A percentile compares a stretch with the other conserved stretches of the same genome.
Conservation (phyloP, 2,888 invertebrate species). For the Drosophila silvestris region DNA sequence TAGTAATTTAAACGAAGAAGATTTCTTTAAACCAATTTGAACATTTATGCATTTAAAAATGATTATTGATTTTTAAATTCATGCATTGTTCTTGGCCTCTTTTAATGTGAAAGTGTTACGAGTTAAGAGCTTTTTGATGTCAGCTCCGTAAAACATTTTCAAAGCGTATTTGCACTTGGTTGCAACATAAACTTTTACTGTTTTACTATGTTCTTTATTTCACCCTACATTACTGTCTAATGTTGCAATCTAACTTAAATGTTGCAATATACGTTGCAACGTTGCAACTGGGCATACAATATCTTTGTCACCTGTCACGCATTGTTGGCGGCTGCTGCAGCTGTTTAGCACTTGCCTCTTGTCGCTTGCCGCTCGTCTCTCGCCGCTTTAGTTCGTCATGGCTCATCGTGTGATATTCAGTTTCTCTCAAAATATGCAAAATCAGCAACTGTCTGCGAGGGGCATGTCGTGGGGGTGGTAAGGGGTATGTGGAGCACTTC, state of each 20-base stretch:
- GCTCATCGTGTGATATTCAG: conserved; percentile 69
- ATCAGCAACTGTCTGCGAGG: conserved; percentile 29
- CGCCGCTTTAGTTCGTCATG: conserved; percentile 49
- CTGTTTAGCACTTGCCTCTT: conserved; percentile 46
- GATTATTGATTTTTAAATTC: not conserved
- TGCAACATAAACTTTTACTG: not conserved
- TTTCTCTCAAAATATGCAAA: conserved; percentile 73
- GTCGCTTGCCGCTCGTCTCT: conserved; percentile 36
- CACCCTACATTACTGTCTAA: not conserved
- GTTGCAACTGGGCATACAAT: conserved; percentile 15
- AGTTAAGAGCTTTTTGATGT: not conserved
- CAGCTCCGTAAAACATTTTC: not conserved
- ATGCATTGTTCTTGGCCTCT: not conserved
- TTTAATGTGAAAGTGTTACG: not conserved
- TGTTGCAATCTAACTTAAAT: not conserved
- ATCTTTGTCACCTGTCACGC: conserved; percentile 25
- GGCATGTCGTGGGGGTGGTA: no score
- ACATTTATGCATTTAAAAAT: not conserved
- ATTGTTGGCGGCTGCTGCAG: not conserved
- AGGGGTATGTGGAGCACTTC: conserved; percentile 69
- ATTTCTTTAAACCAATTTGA: not conserved
- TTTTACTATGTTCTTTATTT: not conserved
- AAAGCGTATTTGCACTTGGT: not conserved
- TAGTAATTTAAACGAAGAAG: not conserved
- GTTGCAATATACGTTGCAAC: not conserved